phyloP scores from a whole-genome alignment of 2,113 vertebrate species.

The Eurystomus gularis region DNA sequence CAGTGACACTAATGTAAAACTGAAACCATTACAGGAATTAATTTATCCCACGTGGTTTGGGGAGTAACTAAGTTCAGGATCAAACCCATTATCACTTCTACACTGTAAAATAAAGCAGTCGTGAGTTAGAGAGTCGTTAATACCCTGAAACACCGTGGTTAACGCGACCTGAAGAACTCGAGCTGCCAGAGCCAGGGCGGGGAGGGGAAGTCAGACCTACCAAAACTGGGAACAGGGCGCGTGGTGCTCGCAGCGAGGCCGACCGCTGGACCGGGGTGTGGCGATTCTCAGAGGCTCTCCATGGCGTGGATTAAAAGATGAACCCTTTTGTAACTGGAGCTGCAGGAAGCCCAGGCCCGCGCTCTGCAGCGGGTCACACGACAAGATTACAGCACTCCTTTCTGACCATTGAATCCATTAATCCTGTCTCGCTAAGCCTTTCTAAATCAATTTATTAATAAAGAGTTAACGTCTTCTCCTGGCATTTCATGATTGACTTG shows the following conservation, averaged over 20 bases:
- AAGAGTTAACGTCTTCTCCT: constrained; percentile 33
- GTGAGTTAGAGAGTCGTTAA: background rate
- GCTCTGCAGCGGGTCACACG: background rate
- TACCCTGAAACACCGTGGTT: background rate
- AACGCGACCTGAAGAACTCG: background rate
- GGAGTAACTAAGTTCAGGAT: background rate
- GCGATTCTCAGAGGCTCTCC: background rate
- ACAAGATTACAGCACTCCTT: background rate
- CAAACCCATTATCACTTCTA: background rate
- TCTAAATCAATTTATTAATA: constrained; percentile 46
- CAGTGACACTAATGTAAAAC: background rate
- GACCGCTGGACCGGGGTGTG: background rate
- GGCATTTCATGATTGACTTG: constrained; percentile 11
- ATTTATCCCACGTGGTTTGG: background rate
- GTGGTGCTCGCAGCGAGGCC: background rate
- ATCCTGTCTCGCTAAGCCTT: constrained; percentile 44
- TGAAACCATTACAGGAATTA: background rate
- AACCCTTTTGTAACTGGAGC: background rate
- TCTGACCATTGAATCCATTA: constrained; percentile 13
- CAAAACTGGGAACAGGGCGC: background rate
- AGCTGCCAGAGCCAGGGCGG: background rate
- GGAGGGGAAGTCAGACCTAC: background rate
- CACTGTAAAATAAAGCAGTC: background rate
- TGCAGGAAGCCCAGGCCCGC: background rate
- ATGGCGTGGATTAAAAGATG: background rate